Percentiles rank a stretch among this genome's conserved stretches.
Conservation (phyloP, 2,888 invertebrate genomes). For the Rhaphigaster nebulosa region DNA sequence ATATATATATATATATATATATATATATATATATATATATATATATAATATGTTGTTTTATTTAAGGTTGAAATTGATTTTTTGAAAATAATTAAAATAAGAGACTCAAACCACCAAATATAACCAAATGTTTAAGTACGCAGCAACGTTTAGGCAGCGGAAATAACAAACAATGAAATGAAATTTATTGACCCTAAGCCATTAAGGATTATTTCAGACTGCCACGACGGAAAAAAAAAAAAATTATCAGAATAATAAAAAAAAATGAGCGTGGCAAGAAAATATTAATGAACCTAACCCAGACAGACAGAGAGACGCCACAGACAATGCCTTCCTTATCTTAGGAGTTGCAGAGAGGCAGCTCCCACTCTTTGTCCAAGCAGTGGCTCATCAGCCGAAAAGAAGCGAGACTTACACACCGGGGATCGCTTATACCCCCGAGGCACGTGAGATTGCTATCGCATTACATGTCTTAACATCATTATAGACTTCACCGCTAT, state of each 20-base stretch:
- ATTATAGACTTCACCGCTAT: background rate
- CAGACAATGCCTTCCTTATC: background rate
- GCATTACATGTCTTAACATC: conserved; percentile 3
- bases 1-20: no score
- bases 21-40: no score
- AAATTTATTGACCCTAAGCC: background rate
- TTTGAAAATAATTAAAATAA: no score
- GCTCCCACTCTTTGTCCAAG: background rate
- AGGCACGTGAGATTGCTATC: conserved; percentile 7
- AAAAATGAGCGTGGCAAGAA: background rate
- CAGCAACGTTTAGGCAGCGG: background rate
- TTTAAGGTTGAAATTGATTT: no score
- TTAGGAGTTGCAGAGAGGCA: background rate
- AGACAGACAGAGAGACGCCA: background rate
- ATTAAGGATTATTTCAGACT: background rate
- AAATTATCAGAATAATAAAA: background rate
- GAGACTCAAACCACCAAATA: no score
- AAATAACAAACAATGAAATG: background rate
- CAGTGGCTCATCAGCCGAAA: background rate
- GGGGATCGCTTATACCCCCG: background rate
- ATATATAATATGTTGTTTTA: no score
- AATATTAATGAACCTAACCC: background rate
- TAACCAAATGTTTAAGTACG: background rate
- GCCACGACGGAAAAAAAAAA: background rate
- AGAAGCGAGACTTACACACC: background rate